Evolutionary conservation across 2,888 invertebrate species (phyloP).

Genomic region (Xylota sylvarum): DNA sequence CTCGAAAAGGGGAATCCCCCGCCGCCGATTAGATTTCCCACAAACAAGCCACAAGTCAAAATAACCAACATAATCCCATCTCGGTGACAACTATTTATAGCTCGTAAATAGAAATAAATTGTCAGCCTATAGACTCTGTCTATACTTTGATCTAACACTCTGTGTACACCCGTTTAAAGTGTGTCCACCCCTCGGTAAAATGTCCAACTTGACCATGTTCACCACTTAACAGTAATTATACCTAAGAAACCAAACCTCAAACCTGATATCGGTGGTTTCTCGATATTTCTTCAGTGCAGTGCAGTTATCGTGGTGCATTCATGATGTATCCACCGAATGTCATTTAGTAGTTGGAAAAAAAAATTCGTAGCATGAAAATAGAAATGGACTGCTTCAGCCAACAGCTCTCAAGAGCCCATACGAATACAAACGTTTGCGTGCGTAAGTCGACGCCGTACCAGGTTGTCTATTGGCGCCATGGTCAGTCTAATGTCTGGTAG

Average conservation of each 20-base stretch:
- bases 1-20: not conserved
- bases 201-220: slow-evolving; percentile 73
- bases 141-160: slow-evolving; percentile 10
- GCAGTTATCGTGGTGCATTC: slow-evolving; percentile 23
- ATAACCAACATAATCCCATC: not conserved
- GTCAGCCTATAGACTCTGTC: not conserved
- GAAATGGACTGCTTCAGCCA: slow-evolving; percentile 47
- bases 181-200: slow-evolving; percentile 42
- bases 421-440: slow-evolving; percentile 48
- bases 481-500: slow-evolving; percentile 63
- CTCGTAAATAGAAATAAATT: slow-evolving; percentile 10
- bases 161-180: slow-evolving; percentile 34
- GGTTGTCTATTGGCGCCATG: slow-evolving; percentile 74
- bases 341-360: slow-evolving; percentile 53
- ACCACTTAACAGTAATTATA: slow-evolving; percentile 64
- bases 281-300: slow-evolving; percentile 34
- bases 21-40: not conserved
- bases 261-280: slow-evolving; percentile 47
- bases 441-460: slow-evolving; percentile 65
- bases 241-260: slow-evolving; percentile 39
- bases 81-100: slow-evolving; percentile 17
- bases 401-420: not conserved
- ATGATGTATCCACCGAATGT: slow-evolving; percentile 41
- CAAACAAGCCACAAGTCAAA: not conserved
- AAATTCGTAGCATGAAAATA: slow-evolving; percentile 61